Evolutionary conservation across 2,113 vertebrate species (phyloP), one percentile per base, ranked within the genome.

Genomic region (Psittacus erithacus): DNA sequence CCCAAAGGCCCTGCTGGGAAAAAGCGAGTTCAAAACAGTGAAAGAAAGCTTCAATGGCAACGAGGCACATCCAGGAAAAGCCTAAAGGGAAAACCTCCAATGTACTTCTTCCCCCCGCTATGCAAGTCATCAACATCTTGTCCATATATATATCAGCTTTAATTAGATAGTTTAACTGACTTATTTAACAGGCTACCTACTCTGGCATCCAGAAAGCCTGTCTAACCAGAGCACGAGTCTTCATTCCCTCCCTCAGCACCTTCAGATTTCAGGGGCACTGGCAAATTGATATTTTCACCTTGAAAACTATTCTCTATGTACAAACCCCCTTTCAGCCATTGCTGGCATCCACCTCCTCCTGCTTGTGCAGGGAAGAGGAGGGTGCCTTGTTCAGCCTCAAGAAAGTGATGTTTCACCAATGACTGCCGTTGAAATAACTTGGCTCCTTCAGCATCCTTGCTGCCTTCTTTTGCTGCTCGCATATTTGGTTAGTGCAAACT

Each of bases 181-280:
- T 38, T 6, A 2, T 75, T 68, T 68, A 76, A 39, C 47, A 38
- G 47, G 49, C 20, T 60, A 29, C 7, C 18, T 44, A 41, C 35
- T 33, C 65, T 10, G 46, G n/a, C 27, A 57, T 20, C 62, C 35
- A 23, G 17, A 86, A 22, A 1, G 5, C 38, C 4, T 0, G 0
- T 7, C n/a, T 71, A 59, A 83, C 23, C n/a, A 25, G 7, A 24
- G 13, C 2, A 24, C 11, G 17, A 68, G 31, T 8, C 28, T 50
- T 23, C 14, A 41, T 75, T 60, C 35, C 11, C 8, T 64, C 44
- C 41, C 11, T 50, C 13, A 50, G 33, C 29, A 41, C 68, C 39
- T 82, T 62, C 25, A 27, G 3, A 43, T 38, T n/a, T 49, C 3
- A 9, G 25, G 7, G 12, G 11, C 22, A 14, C 29, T 27, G 39